These are phyloP conservation scores for Pristis pectinata DNA, from an alignment of 2,797 vertebrate species.

Conservation along the genomic window DNA sequence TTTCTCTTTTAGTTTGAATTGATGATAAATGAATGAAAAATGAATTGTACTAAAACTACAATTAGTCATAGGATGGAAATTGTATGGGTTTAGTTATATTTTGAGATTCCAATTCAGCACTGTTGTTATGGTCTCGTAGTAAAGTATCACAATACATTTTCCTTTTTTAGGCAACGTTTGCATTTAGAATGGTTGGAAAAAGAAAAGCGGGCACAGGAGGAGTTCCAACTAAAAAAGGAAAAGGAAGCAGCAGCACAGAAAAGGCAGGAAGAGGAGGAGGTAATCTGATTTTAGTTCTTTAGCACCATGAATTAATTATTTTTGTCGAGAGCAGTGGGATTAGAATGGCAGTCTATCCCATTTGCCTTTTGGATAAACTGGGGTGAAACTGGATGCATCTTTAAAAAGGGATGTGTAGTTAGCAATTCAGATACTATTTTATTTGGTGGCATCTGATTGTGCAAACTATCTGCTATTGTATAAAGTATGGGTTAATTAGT, in stretches of 20 bases:
- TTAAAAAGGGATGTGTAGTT: background rate
- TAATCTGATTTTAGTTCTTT: conserved; percentile 45
- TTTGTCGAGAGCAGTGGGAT: background rate
- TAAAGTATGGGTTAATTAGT: too few species aligned
- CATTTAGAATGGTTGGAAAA: conserved; percentile 83
- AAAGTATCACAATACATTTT: background rate
- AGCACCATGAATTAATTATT: background rate
- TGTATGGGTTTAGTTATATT: background rate
- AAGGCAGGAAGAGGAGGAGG: conserved; percentile 87
- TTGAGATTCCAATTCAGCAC: background rate
- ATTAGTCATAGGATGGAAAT: background rate
- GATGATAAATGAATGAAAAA: background rate
- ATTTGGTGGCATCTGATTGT: background rate
- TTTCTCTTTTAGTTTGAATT: background rate
- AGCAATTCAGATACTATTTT: background rate
- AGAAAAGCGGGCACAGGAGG: conserved; percentile 81
- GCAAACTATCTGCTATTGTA: too few species aligned
- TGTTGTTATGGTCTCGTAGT: background rate
- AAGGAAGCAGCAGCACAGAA: conserved; percentile 73
- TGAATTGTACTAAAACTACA: background rate
- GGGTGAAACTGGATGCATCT: background rate
- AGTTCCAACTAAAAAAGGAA: conserved; percentile 72
- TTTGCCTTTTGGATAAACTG: background rate
- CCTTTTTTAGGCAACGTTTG: conserved; percentile 60
- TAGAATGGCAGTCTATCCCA: background rate